These are phyloP conservation scores for Neotoxoptera formosana DNA, from an alignment of 1,140 invertebrate genomes.

Conservation along the genomic window DNA sequence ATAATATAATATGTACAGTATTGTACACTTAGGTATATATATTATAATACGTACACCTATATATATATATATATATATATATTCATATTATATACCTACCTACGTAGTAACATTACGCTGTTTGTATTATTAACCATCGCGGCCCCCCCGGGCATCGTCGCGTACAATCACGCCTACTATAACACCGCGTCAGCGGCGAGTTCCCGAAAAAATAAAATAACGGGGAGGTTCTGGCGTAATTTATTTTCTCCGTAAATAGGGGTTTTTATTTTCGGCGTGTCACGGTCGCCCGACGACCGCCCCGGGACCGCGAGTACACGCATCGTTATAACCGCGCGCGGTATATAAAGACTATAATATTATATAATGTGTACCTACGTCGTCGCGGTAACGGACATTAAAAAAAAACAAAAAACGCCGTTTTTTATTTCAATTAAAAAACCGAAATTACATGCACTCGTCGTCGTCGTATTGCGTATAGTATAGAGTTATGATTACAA, in stretches of 20 bases:
- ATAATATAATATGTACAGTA: too few relatives aligned
- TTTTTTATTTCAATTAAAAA: constrained; percentile 34
- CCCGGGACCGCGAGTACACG: not conserved
- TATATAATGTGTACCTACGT: not conserved
- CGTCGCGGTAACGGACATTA: not conserved
- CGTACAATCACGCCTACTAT: not conserved
- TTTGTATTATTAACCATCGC: constrained; percentile 30
- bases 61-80: not conserved
- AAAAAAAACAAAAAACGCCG: not conserved
- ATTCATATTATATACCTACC: not conserved
- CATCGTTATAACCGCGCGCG: not conserved
- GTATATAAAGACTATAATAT: not conserved
- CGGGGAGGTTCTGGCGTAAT: constrained; percentile 8
- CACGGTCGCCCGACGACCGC: not conserved
- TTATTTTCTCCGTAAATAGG: constrained; percentile 33
- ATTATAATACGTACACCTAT: too few relatives aligned
- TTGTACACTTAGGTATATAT: too few relatives aligned
- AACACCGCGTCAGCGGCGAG: not conserved
- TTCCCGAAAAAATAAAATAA: constrained; percentile 13
- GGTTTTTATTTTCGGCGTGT: constrained; percentile 30
- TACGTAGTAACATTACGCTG: not conserved
- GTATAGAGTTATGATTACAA: not conserved
- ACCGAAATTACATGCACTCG: not conserved
- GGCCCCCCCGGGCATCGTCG: not conserved
- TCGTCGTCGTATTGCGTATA: too few relatives aligned